Conservation (phyloP, 2,113 vertebrate genomes). For the Chlamydotis undulata region DNA sequence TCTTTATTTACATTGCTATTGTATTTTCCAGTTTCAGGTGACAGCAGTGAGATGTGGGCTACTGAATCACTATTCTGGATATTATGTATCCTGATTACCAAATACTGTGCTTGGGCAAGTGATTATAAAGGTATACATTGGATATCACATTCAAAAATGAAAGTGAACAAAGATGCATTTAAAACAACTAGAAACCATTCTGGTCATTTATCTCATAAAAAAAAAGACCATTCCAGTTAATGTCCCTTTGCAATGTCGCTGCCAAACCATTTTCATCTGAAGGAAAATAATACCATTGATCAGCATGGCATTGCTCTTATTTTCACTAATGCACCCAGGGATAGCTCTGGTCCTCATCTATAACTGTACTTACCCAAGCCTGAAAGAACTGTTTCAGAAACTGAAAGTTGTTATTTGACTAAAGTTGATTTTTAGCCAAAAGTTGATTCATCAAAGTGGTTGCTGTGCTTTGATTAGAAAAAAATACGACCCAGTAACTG, state of each 20-base stretch:
- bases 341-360: background rate
- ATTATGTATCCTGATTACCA: background rate
- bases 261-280: background rate
- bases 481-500: background rate
- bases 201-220: background rate
- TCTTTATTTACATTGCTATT: background rate
- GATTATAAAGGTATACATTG: background rate
- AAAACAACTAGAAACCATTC: background rate
- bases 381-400: background rate
- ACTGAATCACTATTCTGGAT: background rate
- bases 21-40: background rate
- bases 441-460: background rate
- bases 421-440: background rate
- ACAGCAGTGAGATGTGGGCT: background rate
- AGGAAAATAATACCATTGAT: slow-evolving; percentile 29
- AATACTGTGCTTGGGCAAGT: background rate
- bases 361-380: background rate
- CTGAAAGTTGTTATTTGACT: background rate
- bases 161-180: background rate
- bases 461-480: background rate
- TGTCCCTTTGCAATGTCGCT: background rate
- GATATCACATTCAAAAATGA: background rate
- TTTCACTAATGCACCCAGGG: background rate
- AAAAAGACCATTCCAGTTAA: background rate
- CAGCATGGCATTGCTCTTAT: background rate